A percentile compares a stretch with the other conserved stretches of the same genome.
These are phyloP conservation scores for Micropterix aruncella DNA, from an alignment of 2,888 invertebrate species.

Conservation along the genomic window DNA sequence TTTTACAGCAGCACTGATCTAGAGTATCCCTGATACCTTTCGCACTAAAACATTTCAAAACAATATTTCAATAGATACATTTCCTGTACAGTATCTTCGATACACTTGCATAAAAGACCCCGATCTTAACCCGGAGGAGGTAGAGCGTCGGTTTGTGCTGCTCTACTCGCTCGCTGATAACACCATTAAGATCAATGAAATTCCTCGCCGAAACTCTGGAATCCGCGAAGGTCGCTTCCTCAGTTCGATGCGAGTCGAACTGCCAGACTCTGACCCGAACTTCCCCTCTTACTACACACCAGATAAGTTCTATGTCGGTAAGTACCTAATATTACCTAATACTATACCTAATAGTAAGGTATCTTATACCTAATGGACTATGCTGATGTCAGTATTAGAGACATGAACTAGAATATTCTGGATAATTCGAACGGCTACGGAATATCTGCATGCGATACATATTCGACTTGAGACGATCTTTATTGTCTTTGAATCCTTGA, in stretches of 20 bases:
- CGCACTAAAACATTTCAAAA: no score
- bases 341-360: no score
- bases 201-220: conserved; percentile 60
- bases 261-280: conserved; percentile 53
- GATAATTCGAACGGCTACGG: no score
- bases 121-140: conserved; percentile 59
- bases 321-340: conserved; percentile 14
- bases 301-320: conserved; percentile 65
- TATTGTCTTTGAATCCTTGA: no score
- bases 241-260: conserved; percentile 46
- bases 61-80: background rate
- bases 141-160: conserved; percentile 58
- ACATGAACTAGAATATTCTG: no score
- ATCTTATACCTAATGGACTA: no score
- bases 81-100: conserved; percentile 38
- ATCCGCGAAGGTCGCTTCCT: conserved; percentile 64
- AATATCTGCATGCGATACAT: no score
- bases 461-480: no score
- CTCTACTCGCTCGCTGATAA: conserved; percentile 66
- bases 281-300: conserved; percentile 66
- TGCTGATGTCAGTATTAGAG: no score
- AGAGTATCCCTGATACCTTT: no score
- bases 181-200: conserved; percentile 59
- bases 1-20: no score
- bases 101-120: conserved; percentile 67